phyloP scores from a whole-genome alignment of 2,797 vertebrate genomes.

The Micromesistius poutassou region DNA sequence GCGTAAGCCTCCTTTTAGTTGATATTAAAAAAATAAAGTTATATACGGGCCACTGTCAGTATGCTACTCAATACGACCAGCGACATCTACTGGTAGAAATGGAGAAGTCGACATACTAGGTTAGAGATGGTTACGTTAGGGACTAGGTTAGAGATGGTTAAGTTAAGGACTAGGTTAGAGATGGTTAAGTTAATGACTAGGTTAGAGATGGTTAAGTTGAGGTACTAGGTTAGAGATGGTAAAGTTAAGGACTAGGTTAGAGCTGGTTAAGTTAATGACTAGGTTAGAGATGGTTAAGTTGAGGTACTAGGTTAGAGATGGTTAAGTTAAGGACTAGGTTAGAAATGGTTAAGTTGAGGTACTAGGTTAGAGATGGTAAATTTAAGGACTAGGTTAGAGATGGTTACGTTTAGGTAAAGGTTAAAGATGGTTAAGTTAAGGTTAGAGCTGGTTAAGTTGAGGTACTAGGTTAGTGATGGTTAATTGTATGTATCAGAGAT shows the following conservation, averaged over 20 bases:
- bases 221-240: not conserved
- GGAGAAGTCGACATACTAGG: not conserved
- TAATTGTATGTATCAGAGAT: no score
- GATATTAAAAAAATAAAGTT: not conserved
- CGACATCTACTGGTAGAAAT: slow-evolving; percentile 1
- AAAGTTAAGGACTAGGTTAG: not conserved
- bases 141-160: not conserved
- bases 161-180: not conserved
- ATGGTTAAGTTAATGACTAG: not conserved
- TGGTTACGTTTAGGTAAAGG: no score
- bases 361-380: no score
- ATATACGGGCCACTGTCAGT: not conserved
- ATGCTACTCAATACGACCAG: not conserved
- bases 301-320: not conserved
- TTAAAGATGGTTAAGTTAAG: no score
- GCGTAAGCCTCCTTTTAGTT: not conserved
- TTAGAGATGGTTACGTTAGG: not conserved
- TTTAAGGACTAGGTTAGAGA: no score
- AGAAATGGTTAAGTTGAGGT: no score
- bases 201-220: not conserved
- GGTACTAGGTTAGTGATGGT: no score
- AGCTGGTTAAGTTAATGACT: not conserved
- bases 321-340: no score
- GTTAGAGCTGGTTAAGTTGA: no score
- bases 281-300: not conserved